These are phyloP conservation scores for Cyphotilapia sp. DNA, from an alignment of 2,113 vertebrate genomes.

Conservation along the genomic window DNA sequence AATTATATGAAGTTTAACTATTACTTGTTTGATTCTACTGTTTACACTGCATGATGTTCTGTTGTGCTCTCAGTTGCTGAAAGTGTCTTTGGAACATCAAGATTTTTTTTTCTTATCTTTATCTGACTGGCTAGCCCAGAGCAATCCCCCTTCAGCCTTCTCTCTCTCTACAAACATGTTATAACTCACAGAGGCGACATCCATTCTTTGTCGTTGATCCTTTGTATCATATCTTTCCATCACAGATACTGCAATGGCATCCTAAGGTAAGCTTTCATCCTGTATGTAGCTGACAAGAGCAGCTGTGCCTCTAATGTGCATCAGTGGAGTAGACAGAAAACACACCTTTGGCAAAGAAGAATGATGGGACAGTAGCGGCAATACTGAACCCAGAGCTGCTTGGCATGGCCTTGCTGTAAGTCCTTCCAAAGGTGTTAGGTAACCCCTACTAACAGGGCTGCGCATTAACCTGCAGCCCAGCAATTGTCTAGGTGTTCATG, in stretches of 20 bases:
- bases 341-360: background rate
- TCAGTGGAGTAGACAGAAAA: background rate
- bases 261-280: background rate
- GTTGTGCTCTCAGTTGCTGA: background rate
- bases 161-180: background rate
- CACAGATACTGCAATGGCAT: background rate
- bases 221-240: background rate
- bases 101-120: background rate
- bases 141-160: background rate
- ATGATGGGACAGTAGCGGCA: background rate
- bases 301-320: background rate
- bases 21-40: background rate
- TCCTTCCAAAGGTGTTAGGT: conserved; percentile 9
- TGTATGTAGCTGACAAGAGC: background rate
- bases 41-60: background rate
- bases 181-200: background rate
- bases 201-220: background rate
- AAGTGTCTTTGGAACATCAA: background rate
- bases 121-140: background rate
- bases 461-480: conserved; percentile 3
- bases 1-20: background rate
- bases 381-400: background rate
- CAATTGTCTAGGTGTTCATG: background rate
- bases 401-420: background rate
- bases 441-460: background rate